Base-by-base conservation (phyloP, 2,113 vertebrate genomes). In the Phylloscopus trochilus region DNA sequence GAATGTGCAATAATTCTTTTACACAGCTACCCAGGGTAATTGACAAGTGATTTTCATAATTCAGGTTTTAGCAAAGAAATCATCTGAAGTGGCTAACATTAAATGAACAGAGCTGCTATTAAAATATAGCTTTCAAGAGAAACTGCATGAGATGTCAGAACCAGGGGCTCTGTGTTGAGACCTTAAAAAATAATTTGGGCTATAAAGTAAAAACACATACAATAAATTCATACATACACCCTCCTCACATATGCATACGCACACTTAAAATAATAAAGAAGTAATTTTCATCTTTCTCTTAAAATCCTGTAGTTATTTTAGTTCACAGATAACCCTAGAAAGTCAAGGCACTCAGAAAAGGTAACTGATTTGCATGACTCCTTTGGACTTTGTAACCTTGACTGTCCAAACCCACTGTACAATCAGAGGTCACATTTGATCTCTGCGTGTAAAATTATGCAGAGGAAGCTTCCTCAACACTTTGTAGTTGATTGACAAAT, bases 21-120 rank as follows among this genome's bases (percentile, higher is more conserved):
- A 98, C 97, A 97, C 97, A 97, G 97, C 96, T 97, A 97, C 96
- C 97, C 83, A 39, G 97, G 96, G 97, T 98, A 97, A 97, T 96
- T 97, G 98, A 97, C 98, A 98, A 92, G 93, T 35, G 70, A 97
- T 97, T 98, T 98, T 98, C 97, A 97, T 98, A 97, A 98, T 97
- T 97, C 98, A 96, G 97, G 97, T 96, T 97, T 97, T 93, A 97
- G 97, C 97, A 96, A 96, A 97, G 97, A 96, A 96, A 87, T 93
- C 95, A 95, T 95, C 93, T 91, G 93, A 94, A 97, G 96, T 69
- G 97, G 95, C 93, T 95, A 76, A 87, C 80, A 91, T 89, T 95
- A 92, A 96, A 95, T 94, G 93, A 95, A 91, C 3, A 1, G 83
- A 82, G 66, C 86, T 80, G 44, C 92, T 96, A 84, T 91, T 94